Evolutionary conservation across 2,888 invertebrate genomes (phyloP).

Genomic region (Merodon equestris): DNA sequence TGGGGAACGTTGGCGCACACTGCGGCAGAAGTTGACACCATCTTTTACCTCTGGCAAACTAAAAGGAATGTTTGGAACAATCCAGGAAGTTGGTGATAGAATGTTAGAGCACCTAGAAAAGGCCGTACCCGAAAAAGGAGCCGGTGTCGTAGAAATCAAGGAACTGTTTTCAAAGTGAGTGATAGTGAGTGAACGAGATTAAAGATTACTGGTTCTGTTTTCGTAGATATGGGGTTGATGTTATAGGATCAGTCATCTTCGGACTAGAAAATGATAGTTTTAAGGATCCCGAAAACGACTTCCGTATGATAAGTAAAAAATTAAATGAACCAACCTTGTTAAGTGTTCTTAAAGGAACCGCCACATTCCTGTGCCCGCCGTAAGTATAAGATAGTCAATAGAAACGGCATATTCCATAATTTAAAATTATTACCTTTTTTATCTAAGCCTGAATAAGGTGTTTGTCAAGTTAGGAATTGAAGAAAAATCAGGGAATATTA

Average conservation of each 20-base stretch:
- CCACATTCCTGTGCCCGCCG: conserved; percentile 73
- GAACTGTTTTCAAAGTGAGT: conserved; percentile 73
- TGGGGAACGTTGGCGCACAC: conserved; percentile 81
- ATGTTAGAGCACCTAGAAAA: conserved; percentile 79
- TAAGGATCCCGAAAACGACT: conserved; percentile 73
- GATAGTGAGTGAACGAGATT: too few species aligned
- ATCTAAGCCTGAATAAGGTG: conserved; percentile 70
- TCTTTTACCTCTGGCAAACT: conserved; percentile 85
- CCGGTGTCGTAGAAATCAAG: conserved; percentile 79
- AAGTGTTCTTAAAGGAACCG: conserved; percentile 69
- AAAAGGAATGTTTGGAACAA: conserved; percentile 83
- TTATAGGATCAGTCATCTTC: conserved; percentile 79
- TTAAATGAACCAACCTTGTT: conserved; percentile 47
- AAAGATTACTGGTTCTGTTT: background rate
- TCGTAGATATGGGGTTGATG: conserved; percentile 79
- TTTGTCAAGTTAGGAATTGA: conserved; percentile 70
- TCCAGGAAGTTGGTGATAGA: conserved; percentile 81
- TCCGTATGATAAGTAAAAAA: conserved; percentile 72
- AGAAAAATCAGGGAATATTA: conserved; percentile 71
- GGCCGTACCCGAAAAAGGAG: conserved; percentile 73
- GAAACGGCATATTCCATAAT: background rate
- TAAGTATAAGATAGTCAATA: conserved; percentile 69
- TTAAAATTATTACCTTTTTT: background rate
- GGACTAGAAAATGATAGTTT: conserved; percentile 70
- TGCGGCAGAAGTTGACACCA: conserved; percentile 83